Percentiles rank a stretch among this genome's conserved stretches.
Conservation (phyloP, 2,888 invertebrate genomes). For the Sclerodermus sp. region DNA sequence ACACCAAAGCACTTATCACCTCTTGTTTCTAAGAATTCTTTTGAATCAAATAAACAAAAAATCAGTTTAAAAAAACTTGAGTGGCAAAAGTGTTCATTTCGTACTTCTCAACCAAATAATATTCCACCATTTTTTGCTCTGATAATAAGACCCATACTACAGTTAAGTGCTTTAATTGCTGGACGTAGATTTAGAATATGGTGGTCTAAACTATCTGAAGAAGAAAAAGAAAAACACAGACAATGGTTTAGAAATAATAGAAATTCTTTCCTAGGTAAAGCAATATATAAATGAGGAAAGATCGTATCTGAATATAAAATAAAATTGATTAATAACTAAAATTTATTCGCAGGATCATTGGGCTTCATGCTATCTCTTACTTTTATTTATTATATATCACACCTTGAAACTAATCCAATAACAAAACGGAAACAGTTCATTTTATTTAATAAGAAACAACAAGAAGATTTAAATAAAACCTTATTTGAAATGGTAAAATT, state of each 20-base stretch:
- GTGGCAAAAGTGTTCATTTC: slow-evolving; percentile 28
- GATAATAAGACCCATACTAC: slow-evolving; percentile 41
- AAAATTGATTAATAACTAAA: not conserved
- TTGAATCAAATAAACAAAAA: not conserved
- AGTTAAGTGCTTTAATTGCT: slow-evolving; percentile 48
- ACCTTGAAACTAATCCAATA: slow-evolving; percentile 60
- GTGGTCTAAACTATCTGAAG: slow-evolving; percentile 54
- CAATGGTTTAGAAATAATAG: slow-evolving; percentile 27
- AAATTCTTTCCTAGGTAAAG: slow-evolving; percentile 25
- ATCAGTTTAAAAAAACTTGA: slow-evolving; percentile 5
- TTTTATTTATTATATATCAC: slow-evolving; percentile 47
- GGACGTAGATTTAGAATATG: slow-evolving; percentile 55
- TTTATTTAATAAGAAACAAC: slow-evolving; percentile 58
- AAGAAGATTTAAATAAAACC: slow-evolving; percentile 49
- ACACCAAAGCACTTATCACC: no score
- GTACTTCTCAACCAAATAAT: slow-evolving; percentile 35
- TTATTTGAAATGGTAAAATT: slow-evolving; percentile 46
- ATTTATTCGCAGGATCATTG: slow-evolving; percentile 31
- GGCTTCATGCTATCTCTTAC: slow-evolving; percentile 25
- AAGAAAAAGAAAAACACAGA: slow-evolving; percentile 41
- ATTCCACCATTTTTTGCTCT: slow-evolving; percentile 44
- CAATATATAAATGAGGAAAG: not conserved
- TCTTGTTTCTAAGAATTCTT: not conserved
- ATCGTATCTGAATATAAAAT: slow-evolving; percentile 5
- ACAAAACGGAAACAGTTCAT: slow-evolving; percentile 61